Percentiles rank a stretch among this genome's conserved stretches.
Evolutionary conservation across 2,113 vertebrate genomes (phyloP).

Genomic region (Cyprinodon tularosa): DNA sequence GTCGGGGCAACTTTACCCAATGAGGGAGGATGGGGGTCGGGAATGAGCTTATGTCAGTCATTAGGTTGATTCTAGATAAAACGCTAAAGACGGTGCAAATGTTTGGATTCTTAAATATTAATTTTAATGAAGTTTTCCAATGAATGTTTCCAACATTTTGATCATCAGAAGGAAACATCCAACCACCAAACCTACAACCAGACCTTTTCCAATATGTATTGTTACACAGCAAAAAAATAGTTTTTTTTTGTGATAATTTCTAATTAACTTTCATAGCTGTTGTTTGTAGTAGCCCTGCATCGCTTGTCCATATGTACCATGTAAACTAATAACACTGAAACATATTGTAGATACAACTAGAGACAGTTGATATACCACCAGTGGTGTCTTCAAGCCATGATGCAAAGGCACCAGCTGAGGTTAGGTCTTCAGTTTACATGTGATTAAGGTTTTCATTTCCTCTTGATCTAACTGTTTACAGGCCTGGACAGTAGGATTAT

Average conservation of each 20-base stretch:
- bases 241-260: no score
- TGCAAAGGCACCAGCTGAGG: constrained; percentile 2
- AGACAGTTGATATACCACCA: not conserved
- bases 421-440: constrained; percentile 12
- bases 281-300: not conserved
- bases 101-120: not conserved
- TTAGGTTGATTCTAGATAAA: constrained; percentile 13
- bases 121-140: no score
- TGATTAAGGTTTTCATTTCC: constrained; percentile 25
- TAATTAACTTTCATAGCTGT: not conserved
- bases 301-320: not conserved
- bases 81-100: constrained; percentile 11
- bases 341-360: not conserved
- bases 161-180: no score
- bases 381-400: not conserved
- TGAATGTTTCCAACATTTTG: no score
- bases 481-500: constrained; percentile 25
- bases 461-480: constrained; percentile 18
- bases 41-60: constrained; percentile 67
- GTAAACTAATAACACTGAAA: not conserved
- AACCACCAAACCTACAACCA: no score
- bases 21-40: constrained; percentile 53
- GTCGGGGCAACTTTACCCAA: constrained; percentile 37
- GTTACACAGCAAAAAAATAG: not conserved
- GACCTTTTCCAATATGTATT: no score